Base-by-base conservation (phyloP, 2,113 vertebrate species). In the Ramphastos sulfuratus region DNA sequence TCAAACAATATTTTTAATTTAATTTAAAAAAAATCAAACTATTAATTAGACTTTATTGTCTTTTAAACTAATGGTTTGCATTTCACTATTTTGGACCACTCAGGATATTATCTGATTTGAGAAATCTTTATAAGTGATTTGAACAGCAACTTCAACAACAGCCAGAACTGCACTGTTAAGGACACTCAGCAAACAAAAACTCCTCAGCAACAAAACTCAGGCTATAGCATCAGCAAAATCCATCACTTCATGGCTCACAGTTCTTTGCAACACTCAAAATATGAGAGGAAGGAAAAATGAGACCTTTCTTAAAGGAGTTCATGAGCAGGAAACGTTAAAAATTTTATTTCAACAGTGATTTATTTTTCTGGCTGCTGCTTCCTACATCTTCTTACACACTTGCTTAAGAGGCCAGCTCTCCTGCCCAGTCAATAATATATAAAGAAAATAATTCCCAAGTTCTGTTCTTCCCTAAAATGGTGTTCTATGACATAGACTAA, bases 1-100 rank as follows among this genome's bases (percentile, higher is more conserved):
- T 98, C 82, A 92, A 97, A 98, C 96, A 98, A 97, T 97, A 97
- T 97, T 97, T 97, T 98, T 96, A 96, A 96, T 92, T 85, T 94
- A 97, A 98, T 97, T 97, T 94, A 97, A 97, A 95, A 97, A 97
- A 97, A 97, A 95, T 94, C 96, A 96, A 97, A 96, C 89, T 96
- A 92, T 97, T 91, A 96, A 96, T 97, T 95, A 97, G 86, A 58
- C 91, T 97, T 97, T 96, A 96, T 96, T 86, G 91, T 97, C 78
- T 84, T 54, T 87, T 95, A 95, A 94, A 94, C 69, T 97, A 97
- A 96, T 79, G 74, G 72, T 65, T 86, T 35, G 1, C 35, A 16
- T 91, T 95, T 91, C 94, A 82, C 54, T 87, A 81, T 54, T 85
- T 91, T 70, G 89, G 73, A 66, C 30, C 23, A 56, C 15, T 80